phyloP scores from a whole-genome alignment of 2,113 vertebrate species.

The Cyanoderma ruficeps region DNA sequence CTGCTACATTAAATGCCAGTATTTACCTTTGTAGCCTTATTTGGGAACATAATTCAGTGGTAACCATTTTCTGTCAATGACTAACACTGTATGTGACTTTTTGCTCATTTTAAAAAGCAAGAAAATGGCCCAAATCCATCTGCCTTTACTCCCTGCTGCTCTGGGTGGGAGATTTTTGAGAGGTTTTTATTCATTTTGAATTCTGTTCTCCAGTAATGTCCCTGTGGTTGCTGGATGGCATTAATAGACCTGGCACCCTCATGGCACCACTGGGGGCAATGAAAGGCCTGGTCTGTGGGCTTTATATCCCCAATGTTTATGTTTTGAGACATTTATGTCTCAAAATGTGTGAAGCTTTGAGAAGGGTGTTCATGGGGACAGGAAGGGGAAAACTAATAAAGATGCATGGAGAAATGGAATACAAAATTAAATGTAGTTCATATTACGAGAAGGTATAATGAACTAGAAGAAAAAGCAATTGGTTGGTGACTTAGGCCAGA shows the following conservation, averaged over 20 bases:
- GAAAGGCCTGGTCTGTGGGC: not conserved
- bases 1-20: not conserved
- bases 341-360: not conserved
- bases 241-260: not conserved
- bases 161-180: not conserved
- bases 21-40: not conserved
- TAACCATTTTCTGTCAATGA: not conserved
- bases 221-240: not conserved
- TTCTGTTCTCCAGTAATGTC: not conserved
- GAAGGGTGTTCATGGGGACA: not conserved
- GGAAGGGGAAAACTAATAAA: not conserved
- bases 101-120: not conserved
- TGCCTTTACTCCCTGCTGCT: not conserved
- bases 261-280: not conserved
- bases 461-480: not conserved
- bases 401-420: not conserved
- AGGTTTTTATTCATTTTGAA: not conserved
- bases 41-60: not conserved
- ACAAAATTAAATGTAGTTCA: not conserved
- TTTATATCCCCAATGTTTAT: not conserved
- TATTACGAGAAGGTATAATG: not conserved
- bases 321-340: not conserved
- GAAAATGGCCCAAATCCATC: not conserved
- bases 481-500: not conserved
- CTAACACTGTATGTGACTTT: not conserved